Conservation (phyloP, 2,888 invertebrate genomes). For the Eupsilia transversa region DNA sequence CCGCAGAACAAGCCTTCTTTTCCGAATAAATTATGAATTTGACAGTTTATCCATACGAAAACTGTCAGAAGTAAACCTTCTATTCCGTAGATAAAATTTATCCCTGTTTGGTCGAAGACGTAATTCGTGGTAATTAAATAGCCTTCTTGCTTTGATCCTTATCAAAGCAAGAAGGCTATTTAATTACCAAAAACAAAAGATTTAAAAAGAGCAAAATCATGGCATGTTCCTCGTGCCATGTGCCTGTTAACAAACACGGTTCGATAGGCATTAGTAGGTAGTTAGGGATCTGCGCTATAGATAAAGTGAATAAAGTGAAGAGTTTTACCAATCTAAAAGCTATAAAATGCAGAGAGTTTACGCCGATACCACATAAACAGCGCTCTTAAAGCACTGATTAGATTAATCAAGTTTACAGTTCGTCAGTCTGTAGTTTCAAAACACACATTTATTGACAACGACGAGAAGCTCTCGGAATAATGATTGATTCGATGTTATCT, state of each 20-base stretch:
- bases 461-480: constrained; percentile 22
- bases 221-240: neutral
- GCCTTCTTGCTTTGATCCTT: no score
- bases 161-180: neutral
- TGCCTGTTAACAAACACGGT: neutral
- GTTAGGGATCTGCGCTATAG: neutral
- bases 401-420: constrained; percentile 48
- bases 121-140: no score
- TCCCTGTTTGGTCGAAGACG: no score
- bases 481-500: constrained; percentile 25
- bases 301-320: constrained; percentile 25
- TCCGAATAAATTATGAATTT: no score
- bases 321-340: constrained; percentile 25
- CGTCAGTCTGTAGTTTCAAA: constrained; percentile 40
- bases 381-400: constrained; percentile 51
- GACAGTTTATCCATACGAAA: no score
- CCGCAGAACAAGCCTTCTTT: no score
- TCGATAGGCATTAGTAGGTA: constrained; percentile 18
- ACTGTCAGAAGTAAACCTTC: no score
- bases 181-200: constrained; percentile 6
- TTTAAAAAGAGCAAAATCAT: neutral
- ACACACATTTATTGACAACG: constrained; percentile 40
- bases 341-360: constrained; percentile 45
- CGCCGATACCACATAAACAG: constrained; percentile 41
- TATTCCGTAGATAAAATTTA: no score